Evolutionary conservation across 2,888 invertebrate species (phyloP).

Genomic region (Tridacna gigas): DNA sequence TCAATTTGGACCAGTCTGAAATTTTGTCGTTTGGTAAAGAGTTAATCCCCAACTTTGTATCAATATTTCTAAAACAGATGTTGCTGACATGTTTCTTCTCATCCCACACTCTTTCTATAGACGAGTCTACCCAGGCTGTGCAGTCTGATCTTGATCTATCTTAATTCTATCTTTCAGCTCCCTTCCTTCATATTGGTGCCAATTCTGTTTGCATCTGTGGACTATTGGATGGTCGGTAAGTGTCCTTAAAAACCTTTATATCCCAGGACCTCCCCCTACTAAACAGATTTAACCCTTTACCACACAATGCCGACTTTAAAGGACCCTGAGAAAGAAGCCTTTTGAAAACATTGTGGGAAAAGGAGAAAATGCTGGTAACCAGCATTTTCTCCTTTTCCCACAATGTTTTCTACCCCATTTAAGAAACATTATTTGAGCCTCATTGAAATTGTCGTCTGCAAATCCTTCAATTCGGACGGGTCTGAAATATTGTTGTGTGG

Average conservation of each 20-base stretch:
- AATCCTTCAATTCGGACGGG: too few relatives aligned
- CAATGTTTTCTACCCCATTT: too few relatives aligned
- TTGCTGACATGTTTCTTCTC: not conserved
- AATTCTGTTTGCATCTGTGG: conserved; percentile 91
- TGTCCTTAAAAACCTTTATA: not conserved
- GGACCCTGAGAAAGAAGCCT: too few relatives aligned
- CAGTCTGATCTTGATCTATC: not conserved
- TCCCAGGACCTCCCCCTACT: not conserved
- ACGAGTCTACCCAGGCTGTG: not conserved
- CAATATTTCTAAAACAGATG: not conserved
- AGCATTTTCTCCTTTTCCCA: not conserved
- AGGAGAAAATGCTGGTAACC: not conserved
- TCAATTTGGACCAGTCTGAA: too few relatives aligned
- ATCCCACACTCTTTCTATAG: not conserved
- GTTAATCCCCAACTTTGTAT: not conserved
- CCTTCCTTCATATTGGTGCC: conserved; percentile 95
- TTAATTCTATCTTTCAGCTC: conserved; percentile 85
- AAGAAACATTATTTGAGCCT: too few relatives aligned
- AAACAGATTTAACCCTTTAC: not conserved
- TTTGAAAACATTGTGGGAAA: too few relatives aligned
- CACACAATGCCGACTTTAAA: too few relatives aligned
- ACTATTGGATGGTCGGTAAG: conserved; percentile 95
- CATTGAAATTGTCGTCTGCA: too few relatives aligned
- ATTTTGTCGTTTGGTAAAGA: not conserved
- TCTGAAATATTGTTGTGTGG: too few relatives aligned